A percentile compares a stretch with the other conserved stretches of the same genome.
These are phyloP conservation scores for Chaenodraco wilsoni DNA, from an alignment of 2,797 vertebrate genomes.

Conservation along the genomic window DNA sequence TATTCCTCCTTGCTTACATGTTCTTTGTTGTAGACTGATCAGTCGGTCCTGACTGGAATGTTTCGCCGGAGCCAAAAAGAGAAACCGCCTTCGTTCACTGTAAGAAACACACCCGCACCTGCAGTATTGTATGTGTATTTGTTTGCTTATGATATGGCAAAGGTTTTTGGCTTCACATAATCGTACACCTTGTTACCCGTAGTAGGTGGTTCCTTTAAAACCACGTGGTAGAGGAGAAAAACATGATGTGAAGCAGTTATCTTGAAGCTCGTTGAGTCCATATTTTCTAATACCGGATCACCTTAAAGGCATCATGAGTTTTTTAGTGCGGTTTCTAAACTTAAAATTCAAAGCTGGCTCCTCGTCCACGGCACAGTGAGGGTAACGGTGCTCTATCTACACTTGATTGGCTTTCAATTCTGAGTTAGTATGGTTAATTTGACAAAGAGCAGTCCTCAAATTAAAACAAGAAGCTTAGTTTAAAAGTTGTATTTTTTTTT, in stretches of 20 bases:
- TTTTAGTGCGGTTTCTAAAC: too few species aligned
- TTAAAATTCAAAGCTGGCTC: too few species aligned
- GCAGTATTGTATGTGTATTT: not conserved
- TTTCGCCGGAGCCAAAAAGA: constrained; percentile 60
- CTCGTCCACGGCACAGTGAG: too few species aligned
- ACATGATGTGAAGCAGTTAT: too few species aligned
- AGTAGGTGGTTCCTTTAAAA: not conserved
- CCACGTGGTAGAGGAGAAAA: too few species aligned
- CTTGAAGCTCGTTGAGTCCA: too few species aligned
- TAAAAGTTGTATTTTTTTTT: too few species aligned
- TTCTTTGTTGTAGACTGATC: constrained; percentile 35
- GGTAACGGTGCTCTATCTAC: too few species aligned
- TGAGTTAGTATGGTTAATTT: not conserved
- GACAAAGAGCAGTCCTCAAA: not conserved
- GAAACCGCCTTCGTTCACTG: constrained; percentile 46
- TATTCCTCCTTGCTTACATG: not conserved
- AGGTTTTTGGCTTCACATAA: not conserved
- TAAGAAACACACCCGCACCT: constrained; percentile 35
- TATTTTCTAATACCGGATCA: too few species aligned
- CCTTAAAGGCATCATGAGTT: not conserved
- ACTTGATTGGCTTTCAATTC: too few species aligned
- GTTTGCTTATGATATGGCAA: not conserved
- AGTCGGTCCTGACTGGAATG: constrained; percentile 18
- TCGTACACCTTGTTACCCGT: not conserved
- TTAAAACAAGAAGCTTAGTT: not conserved